phyloP scores from a whole-genome alignment of 2,797 vertebrate species.

The Gadopsis marmoratus region DNA sequence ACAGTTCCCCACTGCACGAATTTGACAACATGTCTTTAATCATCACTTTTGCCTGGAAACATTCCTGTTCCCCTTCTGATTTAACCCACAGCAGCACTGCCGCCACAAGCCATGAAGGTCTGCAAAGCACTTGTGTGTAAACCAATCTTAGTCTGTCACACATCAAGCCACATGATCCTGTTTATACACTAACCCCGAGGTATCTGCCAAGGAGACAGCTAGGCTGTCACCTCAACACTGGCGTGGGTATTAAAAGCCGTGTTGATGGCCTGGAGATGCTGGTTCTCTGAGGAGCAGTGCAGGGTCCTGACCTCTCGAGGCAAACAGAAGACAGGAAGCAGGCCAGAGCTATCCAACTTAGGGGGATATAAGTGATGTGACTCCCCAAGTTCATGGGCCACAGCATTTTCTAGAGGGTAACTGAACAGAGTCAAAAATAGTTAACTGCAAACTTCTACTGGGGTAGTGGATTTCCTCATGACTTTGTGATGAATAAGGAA shows the following conservation, averaged over 20 bases:
- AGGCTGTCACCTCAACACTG: slow-evolving; percentile 80
- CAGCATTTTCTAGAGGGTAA: slow-evolving; percentile 23
- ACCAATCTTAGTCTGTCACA: slow-evolving; percentile 71
- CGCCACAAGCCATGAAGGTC: slow-evolving; percentile 35
- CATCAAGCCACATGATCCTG: slow-evolving; percentile 67
- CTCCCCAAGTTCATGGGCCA: slow-evolving; percentile 36
- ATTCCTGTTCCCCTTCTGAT: slow-evolving; percentile 43
- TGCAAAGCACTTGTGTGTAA: slow-evolving; percentile 69
- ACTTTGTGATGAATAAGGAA: slow-evolving; percentile 7
- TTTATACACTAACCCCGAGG: slow-evolving; percentile 77
- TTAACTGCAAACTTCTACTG: not conserved
- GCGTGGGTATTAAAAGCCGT: slow-evolving; percentile 83
- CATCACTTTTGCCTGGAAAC: slow-evolving; percentile 48
- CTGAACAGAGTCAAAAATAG: slow-evolving; percentile 22
- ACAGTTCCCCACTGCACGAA: slow-evolving; percentile 5
- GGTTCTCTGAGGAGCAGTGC: slow-evolving; percentile 52
- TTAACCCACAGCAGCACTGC: slow-evolving; percentile 48
- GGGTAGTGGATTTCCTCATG: not conserved
- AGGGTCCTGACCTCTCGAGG: slow-evolving; percentile 69
- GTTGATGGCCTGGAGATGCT: slow-evolving; percentile 78
- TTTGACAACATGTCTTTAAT: slow-evolving; percentile 50
- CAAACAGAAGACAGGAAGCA: slow-evolving; percentile 58
- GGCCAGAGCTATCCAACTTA: slow-evolving; percentile 39
- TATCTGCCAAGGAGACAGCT: slow-evolving; percentile 83
- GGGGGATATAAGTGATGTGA: slow-evolving; percentile 17